Percentiles rank a stretch among this genome's conserved stretches.
phyloP scores from a whole-genome alignment of 2,797 vertebrate species.

The Chelmon rostratus region DNA sequence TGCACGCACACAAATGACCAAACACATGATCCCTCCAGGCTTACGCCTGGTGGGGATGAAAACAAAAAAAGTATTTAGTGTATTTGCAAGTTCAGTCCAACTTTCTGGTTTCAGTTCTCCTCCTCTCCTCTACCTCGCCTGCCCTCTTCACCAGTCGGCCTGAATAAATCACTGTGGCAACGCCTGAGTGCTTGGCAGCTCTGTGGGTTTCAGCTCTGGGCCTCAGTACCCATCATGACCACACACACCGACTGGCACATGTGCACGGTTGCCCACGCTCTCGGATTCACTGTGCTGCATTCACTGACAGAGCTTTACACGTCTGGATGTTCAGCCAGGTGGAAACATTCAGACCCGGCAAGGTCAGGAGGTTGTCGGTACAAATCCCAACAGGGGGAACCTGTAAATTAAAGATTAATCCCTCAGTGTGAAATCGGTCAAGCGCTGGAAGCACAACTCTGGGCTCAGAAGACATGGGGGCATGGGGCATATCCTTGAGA shows the following conservation, averaged over 20 bases:
- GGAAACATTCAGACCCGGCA: constrained; percentile 35
- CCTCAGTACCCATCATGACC: not conserved
- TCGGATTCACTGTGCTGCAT: not conserved
- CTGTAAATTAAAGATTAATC: constrained; percentile 52
- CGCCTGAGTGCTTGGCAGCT: constrained; percentile 16
- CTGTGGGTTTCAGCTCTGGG: constrained; percentile 15
- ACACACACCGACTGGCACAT: not conserved
- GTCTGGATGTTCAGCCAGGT: constrained; percentile 23
- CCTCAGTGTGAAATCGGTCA: constrained; percentile 20
- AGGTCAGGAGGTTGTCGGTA: constrained; percentile 35
- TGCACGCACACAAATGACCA: too few species aligned
- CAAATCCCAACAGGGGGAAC: constrained; percentile 14
- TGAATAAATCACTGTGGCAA: constrained; percentile 46
- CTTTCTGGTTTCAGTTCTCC: not conserved
- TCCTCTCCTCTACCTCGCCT: not conserved
- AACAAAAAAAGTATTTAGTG: too few species aligned
- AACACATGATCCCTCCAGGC: too few species aligned
- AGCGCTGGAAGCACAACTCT: constrained; percentile 11
- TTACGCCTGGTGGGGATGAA: too few species aligned
- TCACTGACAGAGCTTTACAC: constrained; percentile 18
- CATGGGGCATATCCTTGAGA: constrained; percentile 10
- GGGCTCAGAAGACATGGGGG: not conserved
- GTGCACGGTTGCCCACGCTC: not conserved
- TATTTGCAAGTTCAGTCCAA: not conserved
- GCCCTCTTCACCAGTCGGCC: constrained; percentile 19